Conservation (phyloP, 2,888 invertebrate species). For the Nasonia oneida region DNA sequence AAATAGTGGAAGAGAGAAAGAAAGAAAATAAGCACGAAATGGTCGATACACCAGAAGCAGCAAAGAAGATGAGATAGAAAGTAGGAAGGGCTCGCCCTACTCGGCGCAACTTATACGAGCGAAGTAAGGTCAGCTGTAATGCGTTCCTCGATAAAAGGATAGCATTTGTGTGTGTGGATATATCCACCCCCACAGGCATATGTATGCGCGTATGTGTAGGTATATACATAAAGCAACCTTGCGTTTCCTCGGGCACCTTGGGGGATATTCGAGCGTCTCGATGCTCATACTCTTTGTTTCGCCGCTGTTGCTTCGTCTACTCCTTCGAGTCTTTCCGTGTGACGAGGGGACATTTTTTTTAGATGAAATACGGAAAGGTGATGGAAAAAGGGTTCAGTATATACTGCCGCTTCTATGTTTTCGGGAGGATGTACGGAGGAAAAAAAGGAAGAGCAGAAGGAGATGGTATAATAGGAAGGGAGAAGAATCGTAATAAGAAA, state of each 20-base stretch:
- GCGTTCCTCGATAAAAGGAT: conserved; percentile 57
- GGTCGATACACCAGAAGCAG: neutral
- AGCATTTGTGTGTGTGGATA: conserved; percentile 18
- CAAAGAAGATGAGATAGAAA: neutral
- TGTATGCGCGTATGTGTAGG: neutral
- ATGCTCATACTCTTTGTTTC: neutral
- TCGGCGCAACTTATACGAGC: conserved; percentile 33
- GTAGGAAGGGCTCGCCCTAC: conserved; percentile 37
- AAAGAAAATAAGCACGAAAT: neutral
- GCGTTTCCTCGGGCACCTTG: conserved; percentile 25
- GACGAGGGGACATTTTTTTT: conserved; percentile 34
- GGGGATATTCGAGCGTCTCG: conserved; percentile 9
- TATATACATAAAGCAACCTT: conserved; percentile 25
- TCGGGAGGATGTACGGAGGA: neutral
- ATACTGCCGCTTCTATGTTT: neutral
- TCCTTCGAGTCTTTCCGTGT: neutral
- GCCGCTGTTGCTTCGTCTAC: neutral
- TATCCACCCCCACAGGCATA: neutral
- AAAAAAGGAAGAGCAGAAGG: neutral
- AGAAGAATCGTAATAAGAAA: neutral
- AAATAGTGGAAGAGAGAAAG: neutral
- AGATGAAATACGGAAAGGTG: neutral
- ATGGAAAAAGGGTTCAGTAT: conserved; percentile 13
- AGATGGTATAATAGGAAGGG: neutral
- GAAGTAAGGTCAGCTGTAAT: conserved; percentile 56